These are phyloP conservation scores for Chinchilla lanigera DNA, from an alignment of 2,113 vertebrate genomes.

Conservation along the genomic window DNA sequence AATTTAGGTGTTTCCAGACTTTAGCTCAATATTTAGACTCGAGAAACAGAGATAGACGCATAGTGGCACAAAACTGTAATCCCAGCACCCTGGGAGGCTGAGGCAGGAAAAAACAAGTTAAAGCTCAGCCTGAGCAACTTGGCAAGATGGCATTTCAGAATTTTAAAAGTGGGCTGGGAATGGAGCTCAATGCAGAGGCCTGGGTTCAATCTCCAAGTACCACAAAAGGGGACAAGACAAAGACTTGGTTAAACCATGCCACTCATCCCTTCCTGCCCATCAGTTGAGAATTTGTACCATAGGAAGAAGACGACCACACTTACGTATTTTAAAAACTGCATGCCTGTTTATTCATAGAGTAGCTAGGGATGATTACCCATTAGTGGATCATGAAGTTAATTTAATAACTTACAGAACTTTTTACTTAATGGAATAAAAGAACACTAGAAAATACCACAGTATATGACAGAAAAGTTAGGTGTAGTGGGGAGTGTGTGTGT, in stretches of 20 bases:
- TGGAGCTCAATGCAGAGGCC: not conserved
- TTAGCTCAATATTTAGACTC: not conserved
- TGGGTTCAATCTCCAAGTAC: not conserved
- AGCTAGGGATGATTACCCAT: not conserved
- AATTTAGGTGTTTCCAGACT: not conserved
- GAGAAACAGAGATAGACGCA: not conserved
- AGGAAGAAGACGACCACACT: not conserved
- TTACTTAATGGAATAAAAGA: slow-evolving; percentile 36
- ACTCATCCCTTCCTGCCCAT: not conserved
- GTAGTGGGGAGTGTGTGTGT: not conserved
- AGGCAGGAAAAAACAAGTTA: not conserved
- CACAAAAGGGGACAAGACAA: not conserved
- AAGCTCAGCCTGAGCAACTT: not conserved
- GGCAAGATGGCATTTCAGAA: not conserved
- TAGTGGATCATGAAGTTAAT: not conserved
- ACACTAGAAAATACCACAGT: not conserved
- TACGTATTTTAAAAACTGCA: not conserved
- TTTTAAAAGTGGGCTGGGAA: not conserved
- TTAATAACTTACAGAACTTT: not conserved
- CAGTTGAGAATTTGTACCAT: not conserved
- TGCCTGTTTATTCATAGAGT: not conserved
- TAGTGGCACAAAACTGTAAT: not conserved
- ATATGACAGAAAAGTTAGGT: not conserved
- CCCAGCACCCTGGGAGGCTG: not conserved
- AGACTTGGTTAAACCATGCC: not conserved